Base-by-base conservation (phyloP, 2,113 vertebrate species). In the Drymodes brunneopygia region DNA sequence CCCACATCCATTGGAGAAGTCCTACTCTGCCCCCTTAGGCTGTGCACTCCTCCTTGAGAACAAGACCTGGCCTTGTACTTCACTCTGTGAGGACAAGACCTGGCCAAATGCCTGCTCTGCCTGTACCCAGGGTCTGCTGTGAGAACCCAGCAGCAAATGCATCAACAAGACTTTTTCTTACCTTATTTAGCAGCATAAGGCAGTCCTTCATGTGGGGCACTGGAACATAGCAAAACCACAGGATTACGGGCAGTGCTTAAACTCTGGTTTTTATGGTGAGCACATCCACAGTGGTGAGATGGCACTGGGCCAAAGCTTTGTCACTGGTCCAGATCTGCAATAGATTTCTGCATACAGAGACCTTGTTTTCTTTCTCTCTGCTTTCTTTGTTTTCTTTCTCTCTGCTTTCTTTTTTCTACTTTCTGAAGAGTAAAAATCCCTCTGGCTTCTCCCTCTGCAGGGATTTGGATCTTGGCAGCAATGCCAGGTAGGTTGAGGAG, bases 251-350 rank as follows among this genome's bases (percentile, higher is more conserved):
- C 38, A 14, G 33, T 86, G 38, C 31, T 78, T 54, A 29, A 44
- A 36, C 53, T 64, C 65, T 5, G 1, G 0, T 33, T 51, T 60
- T 86, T 29, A 33, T 4, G 20, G 48, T 38, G 61, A 78, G 56
- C 27, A 20, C 28, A 66, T 45, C 27, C 0, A 1, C 25, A 29
- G 57, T 31, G 10, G 9, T n/a, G 57, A 51, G 35, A 50, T 21
- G 27, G 22, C 0, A 0, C 28, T 0, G 0, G 36, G 36, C 53
- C 58, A 65, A 69, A 84, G 64, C 15, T 35, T 31, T 61, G 56
- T 36, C 22, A 5, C 53, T 3, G 10, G 14, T 48, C 23, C 38
- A 78, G 45, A 27, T 50, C 40, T 65, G 45, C 53, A 25, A 0
- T 35, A 29, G 42, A 23, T 42, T 61, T 79, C 20, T 84, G 25